These are phyloP conservation scores for Napeogenes inachia DNA, from an alignment of 2,888 invertebrate genomes.

Conservation along the genomic window DNA sequence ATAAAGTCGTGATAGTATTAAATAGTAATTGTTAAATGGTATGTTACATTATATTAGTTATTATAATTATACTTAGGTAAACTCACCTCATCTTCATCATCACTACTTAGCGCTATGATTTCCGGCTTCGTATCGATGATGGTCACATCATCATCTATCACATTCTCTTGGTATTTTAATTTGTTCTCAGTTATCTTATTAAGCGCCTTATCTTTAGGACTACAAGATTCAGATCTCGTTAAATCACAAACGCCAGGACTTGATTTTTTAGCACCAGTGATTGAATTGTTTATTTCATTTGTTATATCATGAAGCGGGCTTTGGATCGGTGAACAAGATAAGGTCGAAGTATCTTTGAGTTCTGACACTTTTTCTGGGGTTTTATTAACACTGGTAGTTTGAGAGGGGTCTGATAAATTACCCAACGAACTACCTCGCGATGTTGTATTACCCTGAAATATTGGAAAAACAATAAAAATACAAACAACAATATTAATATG, in stretches of 20 bases:
- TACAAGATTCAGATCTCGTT: slow-evolving; percentile 23
- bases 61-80: neutral
- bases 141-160: slow-evolving; percentile 59
- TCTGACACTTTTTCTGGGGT: slow-evolving; percentile 29
- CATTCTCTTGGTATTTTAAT: slow-evolving; percentile 35
- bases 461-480: slow-evolving; percentile 1
- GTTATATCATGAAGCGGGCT: slow-evolving; percentile 55
- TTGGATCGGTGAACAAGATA: slow-evolving; percentile 58
- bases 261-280: slow-evolving; percentile 8
- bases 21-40: neutral
- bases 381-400: slow-evolving; percentile 21
- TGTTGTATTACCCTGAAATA: slow-evolving; percentile 21
- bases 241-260: slow-evolving; percentile 26
- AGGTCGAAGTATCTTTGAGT: slow-evolving; percentile 37
- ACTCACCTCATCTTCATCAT: slow-evolving; percentile 62
- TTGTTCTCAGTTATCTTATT: slow-evolving; percentile 32
- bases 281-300: slow-evolving; percentile 34
- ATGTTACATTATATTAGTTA: too few species aligned
- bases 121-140: slow-evolving; percentile 58
- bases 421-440: slow-evolving; percentile 23
- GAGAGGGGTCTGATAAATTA: slow-evolving; percentile 9
- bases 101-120: slow-evolving; percentile 68
- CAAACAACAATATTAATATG: slow-evolving; percentile 7
- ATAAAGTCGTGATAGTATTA: neutral
- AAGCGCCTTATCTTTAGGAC: slow-evolving; percentile 35